Evolutionary conservation across 2,888 invertebrate species (phyloP).

Genomic region (Luffia ferchaultella): DNA sequence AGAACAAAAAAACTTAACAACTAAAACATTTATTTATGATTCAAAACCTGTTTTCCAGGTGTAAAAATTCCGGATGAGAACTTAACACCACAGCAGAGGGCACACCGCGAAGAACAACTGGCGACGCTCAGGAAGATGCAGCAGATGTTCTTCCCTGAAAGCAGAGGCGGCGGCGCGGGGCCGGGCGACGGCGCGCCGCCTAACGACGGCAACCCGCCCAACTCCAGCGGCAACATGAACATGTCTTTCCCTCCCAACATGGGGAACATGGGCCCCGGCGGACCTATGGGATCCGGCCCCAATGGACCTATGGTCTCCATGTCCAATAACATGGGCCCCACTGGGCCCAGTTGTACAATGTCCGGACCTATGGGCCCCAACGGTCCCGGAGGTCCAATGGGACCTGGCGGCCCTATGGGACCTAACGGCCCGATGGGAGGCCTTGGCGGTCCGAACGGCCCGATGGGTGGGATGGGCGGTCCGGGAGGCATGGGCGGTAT

Average conservation of each 20-base stretch:
- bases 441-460: conserved; percentile 30
- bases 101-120: conserved; percentile 91
- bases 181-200: conserved; percentile 28
- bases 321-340: conserved; percentile 44
- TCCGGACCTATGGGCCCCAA: conserved; percentile 50
- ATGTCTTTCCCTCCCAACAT: conserved; percentile 39
- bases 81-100: conserved; percentile 93
- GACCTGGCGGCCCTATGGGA: conserved; percentile 39
- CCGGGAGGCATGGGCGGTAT: conserved; percentile 34
- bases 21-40: no score
- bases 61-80: conserved; percentile 96
- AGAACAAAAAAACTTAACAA: no score
- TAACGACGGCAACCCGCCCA: conserved; percentile 26
- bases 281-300: conserved; percentile 50
- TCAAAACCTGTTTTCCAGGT: no score
- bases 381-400: conserved; percentile 38
- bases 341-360: conserved; percentile 55
- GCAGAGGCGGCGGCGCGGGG: conserved; percentile 23
- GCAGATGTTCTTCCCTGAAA: conserved; percentile 90
- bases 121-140: conserved; percentile 93
- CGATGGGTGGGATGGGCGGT: conserved; percentile 30
- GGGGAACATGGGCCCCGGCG: conserved; percentile 48
- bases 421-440: conserved; percentile 32
- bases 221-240: conserved; percentile 22
- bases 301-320: conserved; percentile 56